Percentiles rank a stretch among this genome's conserved stretches.
phyloP scores from a whole-genome alignment of 2,888 invertebrate species.

The Autographa pulchrina region DNA sequence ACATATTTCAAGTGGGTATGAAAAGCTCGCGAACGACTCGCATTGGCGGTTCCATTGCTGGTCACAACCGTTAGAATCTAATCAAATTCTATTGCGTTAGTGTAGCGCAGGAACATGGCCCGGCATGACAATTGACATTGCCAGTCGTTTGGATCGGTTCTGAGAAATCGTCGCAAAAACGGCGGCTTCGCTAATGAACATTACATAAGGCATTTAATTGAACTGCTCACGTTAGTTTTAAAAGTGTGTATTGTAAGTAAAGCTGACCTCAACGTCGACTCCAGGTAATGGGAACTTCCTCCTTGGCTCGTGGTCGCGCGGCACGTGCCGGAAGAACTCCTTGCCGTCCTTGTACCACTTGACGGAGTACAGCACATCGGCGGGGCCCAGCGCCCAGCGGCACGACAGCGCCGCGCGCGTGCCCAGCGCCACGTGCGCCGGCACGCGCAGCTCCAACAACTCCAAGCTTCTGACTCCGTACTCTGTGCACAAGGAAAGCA shows the following conservation, averaged over 20 bases:
- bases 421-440: slow-evolving; percentile 94
- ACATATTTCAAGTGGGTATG: not conserved
- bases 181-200: not conserved
- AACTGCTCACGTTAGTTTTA: not conserved
- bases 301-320: slow-evolving; percentile 94
- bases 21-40: not conserved
- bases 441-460: slow-evolving; percentile 94
- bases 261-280: slow-evolving; percentile 94
- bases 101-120: slow-evolving; percentile 13
- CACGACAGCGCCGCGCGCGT: slow-evolving; percentile 94
- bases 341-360: slow-evolving; percentile 98
- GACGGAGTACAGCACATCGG: slow-evolving; percentile 95
- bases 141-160: slow-evolving; percentile 24
- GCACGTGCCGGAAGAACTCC: slow-evolving; percentile 96
- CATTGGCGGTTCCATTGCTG: not conserved
- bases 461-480: slow-evolving; percentile 87
- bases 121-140: slow-evolving; percentile 30
- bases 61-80: slow-evolving; percentile 5
- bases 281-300: slow-evolving; percentile 94
- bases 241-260: not conserved
- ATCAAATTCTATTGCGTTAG: slow-evolving; percentile 15
- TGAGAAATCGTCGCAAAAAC: slow-evolving; percentile 10
- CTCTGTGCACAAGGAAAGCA: slow-evolving; percentile 62
- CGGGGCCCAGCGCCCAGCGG: slow-evolving; percentile 94
- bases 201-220: not conserved